phyloP scores from a whole-genome alignment of 2,888 invertebrate genomes.

The Petrolisthes manimaculis region DNA sequence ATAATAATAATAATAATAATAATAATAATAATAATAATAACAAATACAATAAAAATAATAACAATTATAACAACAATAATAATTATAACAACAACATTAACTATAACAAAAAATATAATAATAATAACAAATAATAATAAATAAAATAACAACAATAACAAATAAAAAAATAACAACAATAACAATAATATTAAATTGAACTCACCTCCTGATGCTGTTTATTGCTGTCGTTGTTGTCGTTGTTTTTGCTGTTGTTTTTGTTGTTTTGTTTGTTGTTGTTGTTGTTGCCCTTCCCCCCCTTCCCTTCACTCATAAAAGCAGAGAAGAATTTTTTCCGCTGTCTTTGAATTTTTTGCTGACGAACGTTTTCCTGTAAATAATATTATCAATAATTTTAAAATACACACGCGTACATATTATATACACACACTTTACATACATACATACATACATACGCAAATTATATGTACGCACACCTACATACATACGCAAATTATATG shows the following conservation, averaged over 20 bases:
- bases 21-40: constrained; percentile 1
- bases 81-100: not conserved
- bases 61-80: not conserved
- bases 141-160: not conserved
- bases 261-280: not conserved
- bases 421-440: too few species aligned
- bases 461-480: too few species aligned
- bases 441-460: too few species aligned
- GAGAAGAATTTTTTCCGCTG: constrained; percentile 64
- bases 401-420: too few species aligned
- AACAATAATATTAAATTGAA: not conserved
- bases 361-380: constrained; percentile 52
- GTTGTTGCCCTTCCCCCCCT: constrained; percentile 27
- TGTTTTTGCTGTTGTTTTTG: not conserved
- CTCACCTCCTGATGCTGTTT: constrained; percentile 5
- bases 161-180: not conserved
- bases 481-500: too few species aligned
- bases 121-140: not conserved
- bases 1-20: not conserved
- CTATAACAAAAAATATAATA: not conserved
- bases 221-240: not conserved
- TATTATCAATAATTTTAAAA: too few species aligned
- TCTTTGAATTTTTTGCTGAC: constrained; percentile 53
- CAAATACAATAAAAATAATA: not conserved
- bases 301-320: constrained; percentile 51